Percentiles rank a stretch among this genome's conserved stretches.
Conservation (phyloP, 2,888 invertebrate genomes). For the Tipula helvola region DNA sequence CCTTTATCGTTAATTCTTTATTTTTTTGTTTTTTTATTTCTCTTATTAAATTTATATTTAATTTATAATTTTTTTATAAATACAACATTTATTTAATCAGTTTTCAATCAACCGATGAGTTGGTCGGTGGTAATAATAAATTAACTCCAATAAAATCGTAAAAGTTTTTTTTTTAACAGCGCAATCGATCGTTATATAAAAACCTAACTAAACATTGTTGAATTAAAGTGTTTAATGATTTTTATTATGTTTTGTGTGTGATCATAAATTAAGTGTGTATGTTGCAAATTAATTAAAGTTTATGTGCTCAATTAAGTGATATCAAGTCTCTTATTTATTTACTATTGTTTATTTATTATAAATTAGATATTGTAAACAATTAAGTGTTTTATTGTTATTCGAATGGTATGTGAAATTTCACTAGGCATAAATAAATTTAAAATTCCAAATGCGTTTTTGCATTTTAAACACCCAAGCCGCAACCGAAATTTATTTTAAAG, state of each 20-base stretch:
- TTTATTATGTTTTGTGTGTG: background rate
- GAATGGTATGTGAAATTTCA: background rate
- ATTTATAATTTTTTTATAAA: background rate
- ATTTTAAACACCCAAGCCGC: background rate
- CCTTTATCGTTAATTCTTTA: background rate
- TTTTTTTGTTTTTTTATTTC: background rate
- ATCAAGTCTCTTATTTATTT: background rate
- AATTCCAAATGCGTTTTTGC: background rate
- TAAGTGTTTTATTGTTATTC: background rate
- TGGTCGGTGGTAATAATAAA: conserved; percentile 4
- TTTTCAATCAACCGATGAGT: conserved; percentile 8
- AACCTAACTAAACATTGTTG: background rate
- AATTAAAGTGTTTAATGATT: background rate
- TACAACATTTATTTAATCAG: conserved; percentile 6
- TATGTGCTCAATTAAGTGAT: background rate
- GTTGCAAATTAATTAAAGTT: background rate
- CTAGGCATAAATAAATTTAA: background rate
- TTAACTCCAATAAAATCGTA: background rate
- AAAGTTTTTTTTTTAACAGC: background rate
- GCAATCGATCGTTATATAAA: background rate
- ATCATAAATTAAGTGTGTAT: background rate
- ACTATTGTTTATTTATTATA: background rate
- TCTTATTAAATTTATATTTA: background rate
- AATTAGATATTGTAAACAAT: background rate
- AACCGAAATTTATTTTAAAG: background rate